Evolutionary conservation across 1,140 invertebrate species (phyloP).

Genomic region (Phymorhynchus buccinoides): DNA sequence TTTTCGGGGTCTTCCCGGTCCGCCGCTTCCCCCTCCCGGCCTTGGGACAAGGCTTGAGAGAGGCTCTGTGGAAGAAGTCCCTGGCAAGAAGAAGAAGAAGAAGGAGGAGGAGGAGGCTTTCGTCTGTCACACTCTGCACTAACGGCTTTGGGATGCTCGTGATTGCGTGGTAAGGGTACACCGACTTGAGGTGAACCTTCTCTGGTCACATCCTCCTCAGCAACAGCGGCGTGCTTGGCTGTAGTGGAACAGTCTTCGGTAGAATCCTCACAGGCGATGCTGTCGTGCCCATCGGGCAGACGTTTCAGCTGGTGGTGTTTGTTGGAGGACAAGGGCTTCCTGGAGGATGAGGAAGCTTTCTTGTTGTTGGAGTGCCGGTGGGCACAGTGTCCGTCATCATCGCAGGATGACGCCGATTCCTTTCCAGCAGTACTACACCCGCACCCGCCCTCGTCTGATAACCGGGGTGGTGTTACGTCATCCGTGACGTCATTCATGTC

Average conservation of each 20-base stretch:
- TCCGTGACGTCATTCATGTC: slow-evolving; percentile 1
- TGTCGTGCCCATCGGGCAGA: background rate
- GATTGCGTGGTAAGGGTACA: background rate
- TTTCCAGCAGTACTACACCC: background rate
- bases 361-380: too few species aligned
- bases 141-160: background rate
- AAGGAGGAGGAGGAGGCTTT: background rate
- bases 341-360: background rate
- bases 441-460: background rate
- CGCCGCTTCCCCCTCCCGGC: background rate
- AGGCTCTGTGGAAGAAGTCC: slow-evolving; percentile 3
- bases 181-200: background rate
- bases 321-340: background rate
- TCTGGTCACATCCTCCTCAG: background rate
- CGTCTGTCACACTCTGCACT: background rate
- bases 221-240: too few species aligned
- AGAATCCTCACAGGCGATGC: too few species aligned
- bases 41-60: background rate
- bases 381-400: background rate
- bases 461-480: background rate
- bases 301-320: background rate
- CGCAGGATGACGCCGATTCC: background rate
- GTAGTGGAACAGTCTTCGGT: too few species aligned
- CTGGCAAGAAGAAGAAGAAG: too few species aligned
- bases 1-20: background rate